Evolutionary conservation across 2,888 invertebrate species (phyloP).

Genomic region (Rugalucina vietnamica): DNA sequence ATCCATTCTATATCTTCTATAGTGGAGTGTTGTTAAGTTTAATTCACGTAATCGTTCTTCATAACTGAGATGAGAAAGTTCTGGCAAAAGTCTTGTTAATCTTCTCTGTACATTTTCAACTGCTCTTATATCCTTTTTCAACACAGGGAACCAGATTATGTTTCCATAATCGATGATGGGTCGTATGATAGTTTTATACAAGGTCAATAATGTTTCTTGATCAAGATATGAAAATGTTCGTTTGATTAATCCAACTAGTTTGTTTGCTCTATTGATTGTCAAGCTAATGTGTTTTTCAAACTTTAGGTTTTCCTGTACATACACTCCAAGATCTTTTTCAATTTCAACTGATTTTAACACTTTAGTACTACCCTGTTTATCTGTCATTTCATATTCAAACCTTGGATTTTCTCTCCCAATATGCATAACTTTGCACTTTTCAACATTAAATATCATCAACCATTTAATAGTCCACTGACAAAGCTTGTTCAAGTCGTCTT

Average conservation of each 20-base stretch:
- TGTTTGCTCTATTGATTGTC: slow-evolving; percentile 35
- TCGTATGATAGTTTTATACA: slow-evolving; percentile 38
- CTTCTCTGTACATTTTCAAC: slow-evolving; percentile 35
- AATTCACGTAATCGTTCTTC: slow-evolving; percentile 3
- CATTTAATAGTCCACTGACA: slow-evolving; percentile 29
- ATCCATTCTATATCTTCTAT: slow-evolving; percentile 11
- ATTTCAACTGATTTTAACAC: neutral
- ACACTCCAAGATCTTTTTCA: slow-evolving; percentile 26
- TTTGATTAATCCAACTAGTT: slow-evolving; percentile 22
- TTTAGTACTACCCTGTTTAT: too few relatives aligned
- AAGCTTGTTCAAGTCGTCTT: slow-evolving; percentile 4
- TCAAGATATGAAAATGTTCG: slow-evolving; percentile 23
- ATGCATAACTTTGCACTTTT: slow-evolving; percentile 15
- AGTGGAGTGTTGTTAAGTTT: slow-evolving; percentile 18
- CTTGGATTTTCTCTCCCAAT: too few relatives aligned
- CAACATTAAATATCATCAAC: slow-evolving; percentile 19
- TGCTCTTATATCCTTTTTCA: slow-evolving; percentile 19
- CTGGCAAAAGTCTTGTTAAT: slow-evolving; percentile 18
- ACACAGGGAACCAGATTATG: slow-evolving; percentile 18
- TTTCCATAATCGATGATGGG: slow-evolving; percentile 32
- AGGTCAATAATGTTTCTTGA: slow-evolving; percentile 20
- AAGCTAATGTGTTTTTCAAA: slow-evolving; percentile 20
- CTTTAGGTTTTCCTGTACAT: slow-evolving; percentile 16
- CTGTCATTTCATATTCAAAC: too few relatives aligned
- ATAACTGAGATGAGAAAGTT: neutral